Base-by-base conservation (phyloP, 1,140 invertebrate species). In the Holcopasites calliopsidis region DNA sequence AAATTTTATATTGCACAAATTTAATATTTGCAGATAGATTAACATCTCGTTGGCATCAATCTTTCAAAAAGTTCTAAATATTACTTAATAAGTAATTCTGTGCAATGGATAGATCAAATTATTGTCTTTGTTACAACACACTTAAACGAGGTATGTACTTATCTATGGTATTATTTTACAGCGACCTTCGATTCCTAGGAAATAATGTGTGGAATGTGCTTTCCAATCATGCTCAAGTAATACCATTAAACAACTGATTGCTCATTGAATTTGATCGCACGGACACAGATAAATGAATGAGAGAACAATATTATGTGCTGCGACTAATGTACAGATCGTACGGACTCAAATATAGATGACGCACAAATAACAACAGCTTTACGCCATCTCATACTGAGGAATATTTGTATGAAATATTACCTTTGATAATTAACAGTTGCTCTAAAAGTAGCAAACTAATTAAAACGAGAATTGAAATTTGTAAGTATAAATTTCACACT, bases 171-270 rank as follows among this genome's bases (percentile, higher is more conserved):
- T 2, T 68, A 49, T 16, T 52, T 52, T n/a, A 13, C 7, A 33
- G 11, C 23, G 54, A 60, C 42, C 55, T 76, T 70, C 65, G n/a
- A 50, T 42, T 31, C 16, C 11, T 42, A 23, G 16, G 44, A 60
- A 76, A 57, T 13, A 76, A 70, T 16, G 35, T 11, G 0, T 10
- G 35, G 55, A 70, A 76, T 76, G 35, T 33, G 6, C 57, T 76
- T 61, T 60, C 49, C 5, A 68, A 76, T 70, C 44, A 40, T 42
- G 35, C 58, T 1, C 35, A 4, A 42, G 38, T 61, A 61, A 71
- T 52, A 55, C 49, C 16, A n/a, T 64, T n/a, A 28, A n/a, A 35
- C 50, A 47, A 61, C n/a, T 52, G 28, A 44, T 33, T 33, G 40
- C 35, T 60, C 16, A 60, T 52, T 69, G 26, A 42, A 33, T 28